A percentile compares a stretch with the other conserved stretches of the same genome.
Conservation (phyloP, 2,888 invertebrate genomes). For the Ennomos erosarius region DNA sequence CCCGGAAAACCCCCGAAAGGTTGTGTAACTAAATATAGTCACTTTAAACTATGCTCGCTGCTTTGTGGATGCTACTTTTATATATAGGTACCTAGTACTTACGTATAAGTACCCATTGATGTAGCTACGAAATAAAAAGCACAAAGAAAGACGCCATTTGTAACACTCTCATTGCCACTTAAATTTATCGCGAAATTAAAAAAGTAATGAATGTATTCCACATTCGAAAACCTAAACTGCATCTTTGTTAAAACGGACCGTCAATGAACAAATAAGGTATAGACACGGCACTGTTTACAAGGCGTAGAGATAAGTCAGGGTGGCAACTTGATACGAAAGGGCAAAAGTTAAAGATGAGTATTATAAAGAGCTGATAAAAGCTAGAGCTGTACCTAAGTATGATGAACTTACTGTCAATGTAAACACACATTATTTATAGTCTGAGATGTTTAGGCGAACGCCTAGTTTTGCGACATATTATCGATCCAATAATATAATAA, state of each 20-base stretch:
- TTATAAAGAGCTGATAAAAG: conserved; percentile 58
- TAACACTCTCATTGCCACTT: conserved; percentile 8
- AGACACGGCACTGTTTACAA: conserved; percentile 62
- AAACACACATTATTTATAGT: conserved; percentile 61
- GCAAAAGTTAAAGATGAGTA: conserved; percentile 75
- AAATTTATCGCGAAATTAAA: conserved; percentile 12
- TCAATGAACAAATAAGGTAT: conserved; percentile 67
- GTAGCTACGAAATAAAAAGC: background rate
- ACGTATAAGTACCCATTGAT: too few relatives aligned
- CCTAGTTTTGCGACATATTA: conserved; percentile 24
- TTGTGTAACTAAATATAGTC: too few relatives aligned
- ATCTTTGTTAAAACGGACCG: conserved; percentile 53
- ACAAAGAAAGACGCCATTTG: conserved; percentile 9
- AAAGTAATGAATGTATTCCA: conserved; percentile 16
- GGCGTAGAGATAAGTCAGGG: conserved; percentile 70
- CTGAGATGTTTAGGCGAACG: conserved; percentile 43
- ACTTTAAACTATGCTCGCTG: too few relatives aligned
- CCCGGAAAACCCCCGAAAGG: too few relatives aligned
- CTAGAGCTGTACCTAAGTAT: conserved; percentile 65
- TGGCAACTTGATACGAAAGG: conserved; percentile 75
- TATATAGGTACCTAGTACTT: too few relatives aligned
- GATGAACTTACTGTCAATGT: conserved; percentile 70
- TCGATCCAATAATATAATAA: background rate
- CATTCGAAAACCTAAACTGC: conserved; percentile 45
- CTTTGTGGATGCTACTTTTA: too few relatives aligned